Base-by-base conservation (phyloP, 2,113 vertebrate species). In the Lamprotornis superbus region DNA sequence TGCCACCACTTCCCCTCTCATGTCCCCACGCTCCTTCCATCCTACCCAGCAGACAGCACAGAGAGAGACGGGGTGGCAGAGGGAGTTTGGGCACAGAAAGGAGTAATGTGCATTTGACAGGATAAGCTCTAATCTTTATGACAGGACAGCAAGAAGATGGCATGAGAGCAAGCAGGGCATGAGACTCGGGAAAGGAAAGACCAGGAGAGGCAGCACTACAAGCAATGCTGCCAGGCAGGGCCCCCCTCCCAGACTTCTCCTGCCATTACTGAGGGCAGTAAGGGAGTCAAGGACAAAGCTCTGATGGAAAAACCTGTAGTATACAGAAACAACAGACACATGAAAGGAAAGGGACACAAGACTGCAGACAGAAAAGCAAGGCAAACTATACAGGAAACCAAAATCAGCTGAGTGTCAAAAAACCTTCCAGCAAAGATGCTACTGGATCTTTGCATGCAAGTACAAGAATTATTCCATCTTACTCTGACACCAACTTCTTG, bases 21-120 rank as follows among this genome's bases (percentile, higher is more conserved):
- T 0, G 1, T 27, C 19, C 24, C 17, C 19, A 14, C 30, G 31
- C 44, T 67, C 53, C 39, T 40, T 25, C 35, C 16, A 55, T 37
- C 15, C 31, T 20, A 15, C 21, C 19, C 25, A 37, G 33, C n/a
- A 42, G 21, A 22, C 4, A 81, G 50, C 6, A 4, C 0, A 56
- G 31, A 75, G 35, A 39, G 39, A 39, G 9, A 11, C 0, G 25
- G 17, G 10, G 18, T 3, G 4, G 24, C 5, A 14, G 18, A 17
- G n/a, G 19, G 25, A 4, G 0, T 31, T n/a, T 35, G 22, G 61
- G 39, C 42, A 35, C 8, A 57, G 49, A 39, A 63, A 47, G 52
- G 22, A 46, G 10, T 8, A 25, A 69, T 31, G 50, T 81, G 40
- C 11, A 4, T 76, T 80, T 76, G 7, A 12, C 9, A 55, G 25